Percentiles rank a stretch among this genome's conserved stretches.
Evolutionary conservation across 2,888 invertebrate species (phyloP).

Genomic region (Latrodectus hesperus): DNA sequence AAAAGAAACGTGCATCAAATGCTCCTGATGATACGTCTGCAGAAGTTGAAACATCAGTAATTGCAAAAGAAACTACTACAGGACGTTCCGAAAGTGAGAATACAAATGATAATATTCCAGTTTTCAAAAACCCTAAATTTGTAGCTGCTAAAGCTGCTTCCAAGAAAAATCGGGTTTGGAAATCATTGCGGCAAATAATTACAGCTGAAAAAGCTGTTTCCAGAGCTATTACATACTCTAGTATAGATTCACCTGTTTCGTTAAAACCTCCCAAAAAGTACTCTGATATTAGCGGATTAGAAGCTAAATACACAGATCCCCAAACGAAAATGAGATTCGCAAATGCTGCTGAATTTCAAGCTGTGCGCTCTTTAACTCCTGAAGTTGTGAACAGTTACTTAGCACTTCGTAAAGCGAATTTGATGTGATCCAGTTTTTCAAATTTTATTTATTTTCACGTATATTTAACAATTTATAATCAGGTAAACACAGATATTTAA

Average conservation of each 20-base stretch:
- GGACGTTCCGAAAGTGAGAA: slow-evolving; percentile 22
- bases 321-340: slow-evolving; percentile 90
- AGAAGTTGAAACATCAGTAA: slow-evolving; percentile 12
- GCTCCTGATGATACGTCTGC: not conserved
- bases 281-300: slow-evolving; percentile 82
- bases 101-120: slow-evolving; percentile 40
- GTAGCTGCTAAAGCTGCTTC: slow-evolving; percentile 74
- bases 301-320: slow-evolving; percentile 91
- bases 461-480: no score
- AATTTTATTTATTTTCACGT: no score
- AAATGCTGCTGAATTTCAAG: slow-evolving; percentile 89
- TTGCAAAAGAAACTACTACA: slow-evolving; percentile 41
- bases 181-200: slow-evolving; percentile 90
- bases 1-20: slow-evolving; percentile 38
- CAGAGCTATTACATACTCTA: slow-evolving; percentile 81
- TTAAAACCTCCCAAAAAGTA: slow-evolving; percentile 94
- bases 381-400: slow-evolving; percentile 93
- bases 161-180: slow-evolving; percentile 88
- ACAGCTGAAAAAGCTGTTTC: slow-evolving; percentile 85
- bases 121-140: slow-evolving; percentile 60
- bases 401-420: slow-evolving; percentile 84
- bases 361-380: slow-evolving; percentile 89
- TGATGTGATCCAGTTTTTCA: not conserved
- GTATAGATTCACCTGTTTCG: slow-evolving; percentile 92
- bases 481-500: no score